phyloP scores from a whole-genome alignment of 2,888 invertebrate genomes.

The Drosophila rubida region DNA sequence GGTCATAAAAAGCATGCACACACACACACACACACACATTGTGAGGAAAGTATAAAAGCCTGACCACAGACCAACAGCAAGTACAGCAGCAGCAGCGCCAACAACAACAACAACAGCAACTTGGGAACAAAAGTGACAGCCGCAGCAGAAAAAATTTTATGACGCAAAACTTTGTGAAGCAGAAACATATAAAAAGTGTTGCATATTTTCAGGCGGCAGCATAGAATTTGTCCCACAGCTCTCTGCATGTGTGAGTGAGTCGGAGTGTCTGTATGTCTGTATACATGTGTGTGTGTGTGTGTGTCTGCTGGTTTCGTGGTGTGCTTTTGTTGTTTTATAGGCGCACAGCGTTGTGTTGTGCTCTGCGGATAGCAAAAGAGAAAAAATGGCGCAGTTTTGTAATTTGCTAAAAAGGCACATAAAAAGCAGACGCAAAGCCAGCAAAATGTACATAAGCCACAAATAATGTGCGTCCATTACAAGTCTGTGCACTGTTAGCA shows the following conservation, averaged over 20 bases:
- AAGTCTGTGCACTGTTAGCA: conserved; percentile 23
- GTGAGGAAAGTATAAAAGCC: conserved; percentile 56
- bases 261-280: neutral
- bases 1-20: conserved; percentile 75
- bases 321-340: conserved; percentile 65
- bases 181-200: conserved; percentile 79
- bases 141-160: conserved; percentile 73
- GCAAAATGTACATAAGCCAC: conserved; percentile 37
- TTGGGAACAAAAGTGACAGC: conserved; percentile 64
- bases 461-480: conserved; percentile 30
- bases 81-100: conserved; percentile 19
- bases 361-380: conserved; percentile 28
- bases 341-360: conserved; percentile 47
- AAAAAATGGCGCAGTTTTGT: conserved; percentile 73
- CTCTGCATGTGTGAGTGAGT: conserved; percentile 23
- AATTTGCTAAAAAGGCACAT: conserved; percentile 77
- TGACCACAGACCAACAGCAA: conserved; percentile 55
- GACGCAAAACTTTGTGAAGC: conserved; percentile 73
- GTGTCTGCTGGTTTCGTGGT: conserved; percentile 42
- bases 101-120: conserved; percentile 14
- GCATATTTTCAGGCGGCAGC: conserved; percentile 67
- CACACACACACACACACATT: conserved; percentile 30
- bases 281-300: conserved; percentile 20
- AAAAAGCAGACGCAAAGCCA: conserved; percentile 64
- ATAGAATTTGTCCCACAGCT: conserved; percentile 44